Conservation (phyloP, 1,140 invertebrate genomes). For the Aphelenchoides avenae region DNA sequence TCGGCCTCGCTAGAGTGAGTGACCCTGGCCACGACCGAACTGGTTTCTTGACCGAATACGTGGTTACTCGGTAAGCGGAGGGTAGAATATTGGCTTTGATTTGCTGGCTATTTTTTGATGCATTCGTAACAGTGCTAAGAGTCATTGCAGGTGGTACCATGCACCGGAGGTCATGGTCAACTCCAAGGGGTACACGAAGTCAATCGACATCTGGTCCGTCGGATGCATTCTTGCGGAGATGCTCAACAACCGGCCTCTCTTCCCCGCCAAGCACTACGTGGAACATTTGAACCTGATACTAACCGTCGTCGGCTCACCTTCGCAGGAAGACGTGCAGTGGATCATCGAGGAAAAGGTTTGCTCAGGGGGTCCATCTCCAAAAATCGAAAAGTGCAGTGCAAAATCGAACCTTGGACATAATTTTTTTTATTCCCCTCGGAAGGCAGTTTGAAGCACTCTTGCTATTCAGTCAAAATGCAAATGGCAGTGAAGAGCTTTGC, state of each 20-base stretch:
- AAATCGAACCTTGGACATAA: no score
- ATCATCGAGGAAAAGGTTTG: constrained; percentile 95
- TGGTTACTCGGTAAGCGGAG: no score
- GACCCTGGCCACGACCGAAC: constrained; percentile 99
- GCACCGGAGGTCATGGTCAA: constrained; percentile 99
- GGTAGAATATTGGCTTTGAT: no score
- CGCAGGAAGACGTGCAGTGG: constrained; percentile 89
- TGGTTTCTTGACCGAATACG: constrained; percentile 95
- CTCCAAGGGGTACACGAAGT: constrained; percentile 93
- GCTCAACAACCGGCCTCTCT: constrained; percentile 93
- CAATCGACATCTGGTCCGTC: constrained; percentile 98
- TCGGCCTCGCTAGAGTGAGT: constrained; percentile 88
- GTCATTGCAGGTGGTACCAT: constrained; percentile 68
- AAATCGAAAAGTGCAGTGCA: no score
- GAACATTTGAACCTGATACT: constrained; percentile 98
- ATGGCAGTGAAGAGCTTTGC: no score
- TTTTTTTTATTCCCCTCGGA: no score
- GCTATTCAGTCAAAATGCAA: no score
- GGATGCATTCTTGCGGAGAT: no score
- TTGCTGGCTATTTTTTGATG: no score
- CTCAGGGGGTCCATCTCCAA: no score
- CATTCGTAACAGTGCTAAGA: no score
- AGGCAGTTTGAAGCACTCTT: constrained; percentile 9
- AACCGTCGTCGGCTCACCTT: constrained; percentile 87
- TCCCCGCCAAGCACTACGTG: constrained; percentile 78